phyloP scores from a whole-genome alignment of 2,888 invertebrate species.

The Amiota mariae region DNA sequence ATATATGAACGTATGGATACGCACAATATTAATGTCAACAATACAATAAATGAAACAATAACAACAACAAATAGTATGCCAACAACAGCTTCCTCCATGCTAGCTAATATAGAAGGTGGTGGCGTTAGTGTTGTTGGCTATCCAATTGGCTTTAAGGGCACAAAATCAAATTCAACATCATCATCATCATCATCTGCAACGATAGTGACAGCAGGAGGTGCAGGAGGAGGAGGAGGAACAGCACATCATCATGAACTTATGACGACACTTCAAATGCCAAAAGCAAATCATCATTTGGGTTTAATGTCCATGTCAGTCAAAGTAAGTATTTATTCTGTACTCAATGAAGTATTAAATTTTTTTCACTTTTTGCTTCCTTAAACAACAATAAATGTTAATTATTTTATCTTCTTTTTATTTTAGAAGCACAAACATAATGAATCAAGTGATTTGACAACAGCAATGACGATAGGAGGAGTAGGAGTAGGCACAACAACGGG shows the following conservation, averaged over 20 bases:
- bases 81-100: constrained; percentile 17
- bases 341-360: too few relatives aligned
- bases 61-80: constrained; percentile 30
- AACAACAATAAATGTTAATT: too few relatives aligned
- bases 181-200: neutral
- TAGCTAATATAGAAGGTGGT: constrained; percentile 6
- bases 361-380: neutral
- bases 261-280: constrained; percentile 29
- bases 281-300: constrained; percentile 46
- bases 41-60: constrained; percentile 40
- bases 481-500: constrained; percentile 34
- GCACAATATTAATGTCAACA: constrained; percentile 36
- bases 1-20: constrained; percentile 15
- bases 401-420: neutral
- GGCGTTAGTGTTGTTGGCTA: constrained; percentile 39
- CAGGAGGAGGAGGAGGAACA: too few relatives aligned
- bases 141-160: constrained; percentile 33
- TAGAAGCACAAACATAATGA: constrained; percentile 52
- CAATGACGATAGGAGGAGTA: constrained; percentile 37
- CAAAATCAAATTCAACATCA: constrained; percentile 44
- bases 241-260: too few relatives aligned
- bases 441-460: constrained; percentile 35
- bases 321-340: neutral
- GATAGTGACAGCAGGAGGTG: constrained; percentile 10
- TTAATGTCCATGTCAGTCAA: constrained; percentile 39